Evolutionary conservation across 2,888 invertebrate genomes (phyloP), one percentile per base, ranked within the genome.

Genomic region (Smittia aterrima): DNA sequence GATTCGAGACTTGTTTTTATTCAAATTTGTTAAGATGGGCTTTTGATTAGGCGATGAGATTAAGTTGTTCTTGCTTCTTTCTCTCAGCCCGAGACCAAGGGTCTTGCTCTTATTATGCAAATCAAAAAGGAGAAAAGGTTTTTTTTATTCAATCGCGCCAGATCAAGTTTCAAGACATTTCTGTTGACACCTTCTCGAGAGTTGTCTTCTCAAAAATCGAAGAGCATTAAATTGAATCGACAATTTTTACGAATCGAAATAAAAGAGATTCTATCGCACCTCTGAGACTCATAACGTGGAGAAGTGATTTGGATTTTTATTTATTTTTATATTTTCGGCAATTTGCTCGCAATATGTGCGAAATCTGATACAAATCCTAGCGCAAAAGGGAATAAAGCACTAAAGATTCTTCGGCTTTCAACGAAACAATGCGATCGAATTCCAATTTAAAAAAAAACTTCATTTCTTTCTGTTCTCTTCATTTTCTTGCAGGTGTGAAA

Each of bases 61-160:
- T 38, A 38, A 38, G 38, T 7, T 38, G 38, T 38, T 38, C 38
- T 7, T 38, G 38, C 9, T 38, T 7, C 9, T 38, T 38, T 7
- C 38, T 38, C 38, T 38, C 38, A 38, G n/a, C n/a, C 9, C 38
- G 9, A 38, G 4, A 9, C 9, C 9, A 38, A 38, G 38, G 38
- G 38, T n/a, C n/a, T n/a, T n/a, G n/a, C n/a, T n/a, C n/a, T n/a
- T 47, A 47, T 47, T 47, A 47, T 47, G 47, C 47, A 47, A 47
- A 47, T 47, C 16, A n/a, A n/a, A n/a, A n/a, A n/a, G n/a, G 16
- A 6, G 16, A n/a, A 47, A 47, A 47, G 47, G 47, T 47, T 47
- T 47, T 47, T 47, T 11, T 47, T 11, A n/a, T 3, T 6, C 47
- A 47, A n/a, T 47, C 47, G 38, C 38, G 9, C 4, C 6, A 38